Percentiles rank a stretch among this genome's conserved stretches.
phyloP scores from a whole-genome alignment of 2,888 invertebrate genomes.

The Papilio gigon region DNA sequence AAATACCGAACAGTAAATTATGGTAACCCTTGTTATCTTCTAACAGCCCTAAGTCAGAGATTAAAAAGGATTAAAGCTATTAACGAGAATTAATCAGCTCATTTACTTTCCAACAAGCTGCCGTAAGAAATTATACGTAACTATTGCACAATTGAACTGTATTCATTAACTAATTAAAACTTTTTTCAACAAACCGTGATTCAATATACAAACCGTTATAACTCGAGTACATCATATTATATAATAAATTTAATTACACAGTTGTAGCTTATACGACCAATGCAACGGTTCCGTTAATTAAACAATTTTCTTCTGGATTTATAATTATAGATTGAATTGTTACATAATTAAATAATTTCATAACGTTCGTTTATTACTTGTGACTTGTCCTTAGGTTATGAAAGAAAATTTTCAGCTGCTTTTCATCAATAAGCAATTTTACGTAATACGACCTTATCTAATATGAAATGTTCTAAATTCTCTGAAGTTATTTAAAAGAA shows the following conservation, averaged over 20 bases:
- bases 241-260: constrained; percentile 20
- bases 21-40: constrained; percentile 25
- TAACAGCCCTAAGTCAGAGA: constrained; percentile 26
- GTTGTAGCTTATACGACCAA: not conserved
- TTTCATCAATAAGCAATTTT: too few species aligned
- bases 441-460: not conserved
- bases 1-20: too few species aligned
- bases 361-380: too few species aligned
- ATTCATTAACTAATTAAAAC: constrained; percentile 35
- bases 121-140: constrained; percentile 16
- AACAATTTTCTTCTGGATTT: not conserved
- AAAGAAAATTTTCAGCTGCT: too few species aligned
- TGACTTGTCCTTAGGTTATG: too few species aligned
- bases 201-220: constrained; percentile 20
- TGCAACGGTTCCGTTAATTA: constrained; percentile 19
- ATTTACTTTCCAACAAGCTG: constrained; percentile 31
- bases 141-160: constrained; percentile 30
- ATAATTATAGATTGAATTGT: constrained; percentile 3
- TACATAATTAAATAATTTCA: too few species aligned
- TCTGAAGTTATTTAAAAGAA: not conserved
- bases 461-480: not conserved
- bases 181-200: constrained; percentile 31
- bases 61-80: constrained; percentile 38
- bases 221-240: constrained; percentile 27
- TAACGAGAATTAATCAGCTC: constrained; percentile 35